These are phyloP conservation scores for Eonycteris spelaea DNA, from an alignment of 2,113 vertebrate species.

Conservation along the genomic window DNA sequence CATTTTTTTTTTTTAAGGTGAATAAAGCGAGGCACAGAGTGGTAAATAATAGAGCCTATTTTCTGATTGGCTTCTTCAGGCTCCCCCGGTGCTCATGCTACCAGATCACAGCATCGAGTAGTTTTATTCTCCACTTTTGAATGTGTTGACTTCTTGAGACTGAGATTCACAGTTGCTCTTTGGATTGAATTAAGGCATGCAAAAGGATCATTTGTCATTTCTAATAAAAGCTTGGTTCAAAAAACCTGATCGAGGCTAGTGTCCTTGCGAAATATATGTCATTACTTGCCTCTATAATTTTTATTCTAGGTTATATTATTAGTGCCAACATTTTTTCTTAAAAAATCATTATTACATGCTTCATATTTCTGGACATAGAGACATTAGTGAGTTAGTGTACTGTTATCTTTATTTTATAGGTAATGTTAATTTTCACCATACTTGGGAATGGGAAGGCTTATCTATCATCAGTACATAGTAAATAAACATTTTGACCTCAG, in stretches of 20 bases:
- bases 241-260: background rate
- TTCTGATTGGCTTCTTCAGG: background rate
- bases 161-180: background rate
- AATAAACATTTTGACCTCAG: conserved; percentile 1
- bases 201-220: conserved; percentile 22
- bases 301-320: background rate
- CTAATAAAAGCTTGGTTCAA: background rate
- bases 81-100: background rate
- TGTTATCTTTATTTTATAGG: background rate
- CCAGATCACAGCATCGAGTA: background rate
- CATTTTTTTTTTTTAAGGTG: background rate
- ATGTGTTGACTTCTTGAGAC: background rate
- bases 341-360: background rate
- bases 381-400: background rate
- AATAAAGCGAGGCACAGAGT: background rate
- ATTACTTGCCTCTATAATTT: background rate
- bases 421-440: background rate
- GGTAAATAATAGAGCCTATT: background rate
- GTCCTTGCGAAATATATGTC: background rate
- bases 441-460: background rate
- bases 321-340: background rate
- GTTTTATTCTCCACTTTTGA: background rate
- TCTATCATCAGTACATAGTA: background rate
- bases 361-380: background rate
- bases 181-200: background rate